phyloP scores from a whole-genome alignment of 2,797 vertebrate genomes.

The Gallinago solitaria region DNA sequence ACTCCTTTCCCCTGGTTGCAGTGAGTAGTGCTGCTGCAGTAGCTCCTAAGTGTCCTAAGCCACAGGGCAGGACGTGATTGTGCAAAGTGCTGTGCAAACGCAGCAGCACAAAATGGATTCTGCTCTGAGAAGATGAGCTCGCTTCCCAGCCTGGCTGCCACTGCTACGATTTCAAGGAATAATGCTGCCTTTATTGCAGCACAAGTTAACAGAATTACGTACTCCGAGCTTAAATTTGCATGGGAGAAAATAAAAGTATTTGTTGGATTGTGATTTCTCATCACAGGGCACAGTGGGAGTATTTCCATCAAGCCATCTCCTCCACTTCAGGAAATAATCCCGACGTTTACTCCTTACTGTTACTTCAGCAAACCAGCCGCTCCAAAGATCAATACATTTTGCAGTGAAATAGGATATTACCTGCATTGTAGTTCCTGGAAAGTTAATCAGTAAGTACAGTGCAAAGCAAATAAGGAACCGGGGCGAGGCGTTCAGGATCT shows the following conservation, averaged over 20 bases:
- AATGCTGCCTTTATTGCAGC: background rate
- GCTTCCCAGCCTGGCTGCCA: background rate
- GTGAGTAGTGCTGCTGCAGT: background rate
- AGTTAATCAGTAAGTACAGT: background rate
- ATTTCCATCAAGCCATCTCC: background rate
- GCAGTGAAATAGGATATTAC: background rate
- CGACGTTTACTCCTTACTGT: background rate
- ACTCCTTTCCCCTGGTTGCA: background rate
- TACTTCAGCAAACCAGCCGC: background rate
- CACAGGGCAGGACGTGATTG: background rate
- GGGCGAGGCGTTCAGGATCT: background rate
- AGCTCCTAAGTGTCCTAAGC: background rate
- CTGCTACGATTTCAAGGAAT: background rate
- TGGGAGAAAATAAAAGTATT: background rate
- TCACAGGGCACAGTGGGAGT: background rate
- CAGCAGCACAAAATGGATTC: conserved; percentile 18
- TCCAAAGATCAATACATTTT: background rate
- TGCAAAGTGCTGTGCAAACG: conserved; percentile 22
- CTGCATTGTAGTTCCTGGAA: background rate
- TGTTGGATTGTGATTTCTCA: background rate
- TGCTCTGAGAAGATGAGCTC: background rate
- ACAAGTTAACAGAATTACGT: background rate
- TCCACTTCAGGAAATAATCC: background rate
- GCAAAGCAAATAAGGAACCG: conserved; percentile 42
- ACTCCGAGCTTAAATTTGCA: background rate